phyloP scores from a whole-genome alignment of 92 coral and sea anemone genomes.

The Epizoanthus rinbou region DNA sequence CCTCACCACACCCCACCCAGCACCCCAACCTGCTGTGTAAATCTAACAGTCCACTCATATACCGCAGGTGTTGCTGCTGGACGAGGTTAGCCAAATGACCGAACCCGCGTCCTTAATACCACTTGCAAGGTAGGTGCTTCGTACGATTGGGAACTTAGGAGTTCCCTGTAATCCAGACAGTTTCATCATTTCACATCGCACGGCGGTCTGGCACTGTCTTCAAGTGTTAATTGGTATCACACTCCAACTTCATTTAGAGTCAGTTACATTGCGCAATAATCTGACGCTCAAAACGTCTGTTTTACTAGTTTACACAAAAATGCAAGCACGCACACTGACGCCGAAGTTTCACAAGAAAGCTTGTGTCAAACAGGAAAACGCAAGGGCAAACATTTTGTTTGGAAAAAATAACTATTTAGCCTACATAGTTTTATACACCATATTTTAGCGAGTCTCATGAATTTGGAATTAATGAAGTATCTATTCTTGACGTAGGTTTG shows the following conservation, averaged over 20 bases:
- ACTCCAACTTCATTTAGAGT: neutral
- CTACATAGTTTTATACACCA: too few species aligned
- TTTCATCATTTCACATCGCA: neutral
- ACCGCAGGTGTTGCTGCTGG: conserved; percentile 78
- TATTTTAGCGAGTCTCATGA: neutral
- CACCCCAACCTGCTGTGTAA: neutral
- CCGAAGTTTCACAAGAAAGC: neutral
- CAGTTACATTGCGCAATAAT: neutral
- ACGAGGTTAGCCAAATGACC: conserved; percentile 99
- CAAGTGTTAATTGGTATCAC: neutral
- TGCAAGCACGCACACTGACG: too few species aligned
- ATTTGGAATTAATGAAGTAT: neutral
- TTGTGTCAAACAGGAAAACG: too few species aligned
- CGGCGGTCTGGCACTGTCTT: neutral
- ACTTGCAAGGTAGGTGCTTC: conserved; percentile 75
- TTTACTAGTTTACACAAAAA: too few species aligned
- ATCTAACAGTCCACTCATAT: too few species aligned
- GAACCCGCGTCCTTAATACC: conserved; percentile 96
- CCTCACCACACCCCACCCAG: neutral
- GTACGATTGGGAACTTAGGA: too few species aligned
- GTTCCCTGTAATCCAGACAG: neutral
- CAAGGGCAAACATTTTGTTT: too few species aligned
- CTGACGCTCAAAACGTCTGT: neutral
- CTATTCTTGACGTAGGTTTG: conserved; percentile 62
- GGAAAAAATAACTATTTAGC: too few species aligned